Base-by-base conservation (phyloP, 2,888 invertebrate species). In the Gerris lacustris region DNA sequence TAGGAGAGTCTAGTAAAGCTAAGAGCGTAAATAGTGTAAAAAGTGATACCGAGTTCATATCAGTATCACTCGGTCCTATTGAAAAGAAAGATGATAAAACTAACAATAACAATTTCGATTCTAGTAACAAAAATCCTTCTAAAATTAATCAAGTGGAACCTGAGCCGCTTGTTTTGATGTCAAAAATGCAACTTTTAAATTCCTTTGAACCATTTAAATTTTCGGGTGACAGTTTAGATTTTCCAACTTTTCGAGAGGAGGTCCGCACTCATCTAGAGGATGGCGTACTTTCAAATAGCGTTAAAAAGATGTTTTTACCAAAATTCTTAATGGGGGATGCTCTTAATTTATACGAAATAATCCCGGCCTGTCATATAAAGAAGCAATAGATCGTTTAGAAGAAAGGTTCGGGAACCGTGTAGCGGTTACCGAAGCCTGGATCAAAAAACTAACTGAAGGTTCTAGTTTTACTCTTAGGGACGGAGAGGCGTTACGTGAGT, bases 101-200 rank as follows among this genome's bases (percentile, higher is more conserved):
- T 11, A 9, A 5, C 2, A 15, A 11, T 2, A 55, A 55, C 15
- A 55, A 55, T 55, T 55, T 15, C 1, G 55, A 55, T 11, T 15
- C 55, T 55, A 55, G 11, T 55, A 55, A 15, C 55, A 55, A 55
- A 11, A 11, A 2, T 15, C 55, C 15, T 55, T 55, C 55, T 11
- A 55, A 9, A 11, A 55, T 9, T 55, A 55, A 55, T 55, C 5
- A 55, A 4, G 55, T 55, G 11, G 15, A 9, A 11, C 9, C 55
- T 11, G 55, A 55, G 15, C 55, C 55, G 5, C 55, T 11, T 9
- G 2, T 55, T 9, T 15, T 55, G 11, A 55, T 55, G 55, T 55
- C 55, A 55, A 55, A 55, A 55, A 55, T 55, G 55, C 55, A 55
- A 55, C 55, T 55, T 55, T 15, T 55, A 55, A 55, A 55, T 55